Percentiles rank a stretch among this genome's conserved stretches.
These are phyloP conservation scores for Sialis fuliginosa DNA, from an alignment of 2,888 invertebrate species.

Conservation along the genomic window DNA sequence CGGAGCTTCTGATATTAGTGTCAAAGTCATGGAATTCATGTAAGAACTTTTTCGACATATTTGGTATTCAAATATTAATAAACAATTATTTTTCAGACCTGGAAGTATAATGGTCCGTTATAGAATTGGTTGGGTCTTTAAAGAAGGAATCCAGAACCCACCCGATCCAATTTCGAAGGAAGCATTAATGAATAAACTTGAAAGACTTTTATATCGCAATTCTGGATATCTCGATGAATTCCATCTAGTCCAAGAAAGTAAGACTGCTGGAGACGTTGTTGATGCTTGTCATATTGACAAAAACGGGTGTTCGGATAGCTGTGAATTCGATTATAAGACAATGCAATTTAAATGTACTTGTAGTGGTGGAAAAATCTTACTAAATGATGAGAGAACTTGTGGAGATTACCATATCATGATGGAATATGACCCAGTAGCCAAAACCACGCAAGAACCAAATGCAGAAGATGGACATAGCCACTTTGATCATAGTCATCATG, in stretches of 20 bases:
- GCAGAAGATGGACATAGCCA: slow-evolving; percentile 13
- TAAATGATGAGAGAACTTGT: slow-evolving; percentile 28
- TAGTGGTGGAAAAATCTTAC: slow-evolving; percentile 34
- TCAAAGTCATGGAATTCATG: slow-evolving; percentile 44
- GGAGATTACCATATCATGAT: slow-evolving; percentile 7
- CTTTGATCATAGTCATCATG: slow-evolving; percentile 17
- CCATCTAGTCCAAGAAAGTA: slow-evolving; percentile 30
- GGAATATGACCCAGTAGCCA: slow-evolving; percentile 3
- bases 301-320: slow-evolving; percentile 45
- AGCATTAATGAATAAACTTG: slow-evolving; percentile 28
- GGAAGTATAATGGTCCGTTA: slow-evolving; percentile 48
- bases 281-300: slow-evolving; percentile 48
- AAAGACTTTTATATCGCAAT: slow-evolving; percentile 29
- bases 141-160: slow-evolving; percentile 25
- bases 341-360: slow-evolving; percentile 50
- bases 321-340: slow-evolving; percentile 41
- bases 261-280: slow-evolving; percentile 35
- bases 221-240: slow-evolving; percentile 30
- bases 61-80: background rate
- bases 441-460: slow-evolving; percentile 12
- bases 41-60: slow-evolving; percentile 20
- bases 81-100: slow-evolving; percentile 28
- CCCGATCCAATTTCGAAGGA: slow-evolving; percentile 30
- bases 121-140: slow-evolving; percentile 45
- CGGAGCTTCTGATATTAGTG: slow-evolving; percentile 33